phyloP scores from a whole-genome alignment of 2,113 vertebrate genomes.

The Daboia siamensis region DNA sequence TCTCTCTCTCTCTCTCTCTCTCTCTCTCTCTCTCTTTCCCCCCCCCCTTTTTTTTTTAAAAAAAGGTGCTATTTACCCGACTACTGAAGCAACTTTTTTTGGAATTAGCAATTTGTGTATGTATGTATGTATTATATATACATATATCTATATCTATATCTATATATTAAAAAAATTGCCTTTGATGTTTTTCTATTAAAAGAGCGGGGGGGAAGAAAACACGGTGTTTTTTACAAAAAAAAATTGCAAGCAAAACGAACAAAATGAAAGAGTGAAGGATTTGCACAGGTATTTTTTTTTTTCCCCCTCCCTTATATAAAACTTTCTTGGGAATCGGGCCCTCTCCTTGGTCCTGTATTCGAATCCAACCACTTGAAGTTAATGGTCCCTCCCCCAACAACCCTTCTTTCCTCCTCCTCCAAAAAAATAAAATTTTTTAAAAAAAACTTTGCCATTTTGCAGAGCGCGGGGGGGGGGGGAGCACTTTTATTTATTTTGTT shows the following conservation, averaged over 20 bases:
- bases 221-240: slow-evolving; percentile 29
- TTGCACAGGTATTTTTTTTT: slow-evolving; percentile 50
- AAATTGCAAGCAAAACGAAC: slow-evolving; percentile 33
- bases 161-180: slow-evolving; percentile 36
- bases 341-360: no score
- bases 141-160: not conserved
- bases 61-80: slow-evolving; percentile 83
- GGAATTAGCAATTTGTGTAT: slow-evolving; percentile 58
- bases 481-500: slow-evolving; percentile 34
- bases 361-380: not conserved
- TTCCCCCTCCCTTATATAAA: slow-evolving; percentile 43
- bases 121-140: slow-evolving; percentile 47
- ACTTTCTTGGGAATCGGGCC: not conserved
- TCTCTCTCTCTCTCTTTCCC: not conserved
- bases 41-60: slow-evolving; percentile 32
- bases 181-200: slow-evolving; percentile 72
- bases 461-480: slow-evolving; percentile 34
- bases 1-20: not conserved
- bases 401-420: not conserved
- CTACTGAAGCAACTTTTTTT: slow-evolving; percentile 68
- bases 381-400: no score
- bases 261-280: slow-evolving; percentile 33
- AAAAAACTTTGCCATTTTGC: slow-evolving; percentile 1
- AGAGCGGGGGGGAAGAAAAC: slow-evolving; percentile 63
- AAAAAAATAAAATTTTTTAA: not conserved